Percentiles rank a stretch among this genome's conserved stretches.
phyloP scores from a whole-genome alignment of 92 coral and sea anemone genomes.

The Phenganax marumi region DNA sequence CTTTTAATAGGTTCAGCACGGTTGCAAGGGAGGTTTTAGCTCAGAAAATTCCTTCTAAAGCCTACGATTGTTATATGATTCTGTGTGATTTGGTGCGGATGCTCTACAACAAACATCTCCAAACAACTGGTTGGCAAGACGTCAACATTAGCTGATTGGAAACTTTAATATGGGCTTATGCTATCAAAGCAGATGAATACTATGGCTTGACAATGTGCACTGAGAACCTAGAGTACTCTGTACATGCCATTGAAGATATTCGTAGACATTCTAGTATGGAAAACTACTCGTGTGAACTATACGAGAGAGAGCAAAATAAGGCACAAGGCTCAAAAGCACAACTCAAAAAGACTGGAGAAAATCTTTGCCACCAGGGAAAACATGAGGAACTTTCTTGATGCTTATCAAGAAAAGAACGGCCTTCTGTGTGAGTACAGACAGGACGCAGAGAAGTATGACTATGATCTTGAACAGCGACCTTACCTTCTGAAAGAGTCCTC shows the following conservation, averaged over 20 bases:
- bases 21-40: conserved; percentile 71
- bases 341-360: conserved; percentile 68
- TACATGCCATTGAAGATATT: conserved; percentile 56
- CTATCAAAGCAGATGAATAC: conserved; percentile 66
- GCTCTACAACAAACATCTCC: conserved; percentile 46
- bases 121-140: conserved; percentile 47
- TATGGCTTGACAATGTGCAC: conserved; percentile 65
- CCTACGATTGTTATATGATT: conserved; percentile 57
- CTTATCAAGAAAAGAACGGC: conserved; percentile 51
- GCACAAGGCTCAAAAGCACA: conserved; percentile 71
- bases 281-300: conserved; percentile 72
- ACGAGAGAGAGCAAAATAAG: conserved; percentile 58
- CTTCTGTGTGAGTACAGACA: conserved; percentile 57
- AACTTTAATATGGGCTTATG: conserved; percentile 64
- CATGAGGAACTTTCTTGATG: conserved; percentile 11
- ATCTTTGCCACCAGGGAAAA: conserved; percentile 52
- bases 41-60: conserved; percentile 62
- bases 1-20: conserved; percentile 51
- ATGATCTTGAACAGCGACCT: background rate
- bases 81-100: conserved; percentile 54
- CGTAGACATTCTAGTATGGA: conserved; percentile 65
- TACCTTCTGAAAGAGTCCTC: conserved; percentile 12
- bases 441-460: conserved; percentile 14
- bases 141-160: conserved; percentile 42
- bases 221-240: conserved; percentile 70